Evolutionary conservation across 2,888 invertebrate genomes (phyloP).

Genomic region (Disparrhopalites patrizii): DNA sequence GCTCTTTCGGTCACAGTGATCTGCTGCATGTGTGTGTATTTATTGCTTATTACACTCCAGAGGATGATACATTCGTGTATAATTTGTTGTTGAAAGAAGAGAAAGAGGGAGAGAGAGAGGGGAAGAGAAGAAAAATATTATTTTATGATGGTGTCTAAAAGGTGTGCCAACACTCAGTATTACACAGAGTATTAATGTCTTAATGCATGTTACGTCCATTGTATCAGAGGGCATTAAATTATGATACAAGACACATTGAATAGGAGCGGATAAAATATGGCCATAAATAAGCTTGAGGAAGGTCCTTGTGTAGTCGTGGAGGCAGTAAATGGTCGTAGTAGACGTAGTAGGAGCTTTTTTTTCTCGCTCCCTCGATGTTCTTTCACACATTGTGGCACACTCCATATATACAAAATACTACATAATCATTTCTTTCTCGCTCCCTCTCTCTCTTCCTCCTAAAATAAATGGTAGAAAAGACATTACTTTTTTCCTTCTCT

Average conservation of each 20-base stretch:
- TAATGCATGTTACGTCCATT: slow-evolving; percentile 29
- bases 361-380: neutral
- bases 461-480: neutral
- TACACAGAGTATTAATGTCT: slow-evolving; percentile 23
- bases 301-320: too few species aligned
- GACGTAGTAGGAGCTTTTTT: too few species aligned
- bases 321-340: too few species aligned
- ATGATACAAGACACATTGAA: slow-evolving; percentile 41
- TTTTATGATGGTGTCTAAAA: slow-evolving; percentile 22
- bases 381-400: neutral
- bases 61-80: too few species aligned
- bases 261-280: slow-evolving; percentile 38
- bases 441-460: neutral
- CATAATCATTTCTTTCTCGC: neutral
- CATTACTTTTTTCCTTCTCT: neutral
- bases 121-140: slow-evolving; percentile 20
- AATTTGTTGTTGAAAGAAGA: slow-evolving; percentile 24
- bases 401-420: neutral
- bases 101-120: neutral
- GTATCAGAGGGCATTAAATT: slow-evolving; percentile 34
- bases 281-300: slow-evolving; percentile 29
- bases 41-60: too few species aligned
- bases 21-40: neutral
- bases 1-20: too few species aligned
- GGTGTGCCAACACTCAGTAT: slow-evolving; percentile 24